A percentile compares a stretch with the other conserved stretches of the same genome.
These are phyloP conservation scores for Botia kubotai DNA, from an alignment of 2,797 vertebrate species.

Conservation along the genomic window DNA sequence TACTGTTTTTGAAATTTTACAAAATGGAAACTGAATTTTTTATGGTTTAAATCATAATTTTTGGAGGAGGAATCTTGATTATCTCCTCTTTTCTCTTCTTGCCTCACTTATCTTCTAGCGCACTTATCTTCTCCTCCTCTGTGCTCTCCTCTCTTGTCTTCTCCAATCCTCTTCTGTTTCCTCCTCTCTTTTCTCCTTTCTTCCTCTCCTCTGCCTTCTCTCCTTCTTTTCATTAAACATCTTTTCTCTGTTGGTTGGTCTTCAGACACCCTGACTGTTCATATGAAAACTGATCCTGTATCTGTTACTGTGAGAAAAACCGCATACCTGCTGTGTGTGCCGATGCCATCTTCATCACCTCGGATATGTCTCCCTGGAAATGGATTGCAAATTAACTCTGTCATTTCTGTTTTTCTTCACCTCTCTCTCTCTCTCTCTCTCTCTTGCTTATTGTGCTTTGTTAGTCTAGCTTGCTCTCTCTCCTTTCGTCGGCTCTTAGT, in stretches of 20 bases:
- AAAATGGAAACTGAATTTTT: no score
- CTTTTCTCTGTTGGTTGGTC: conserved; percentile 9
- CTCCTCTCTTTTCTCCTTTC: no score
- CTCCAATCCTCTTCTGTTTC: no score
- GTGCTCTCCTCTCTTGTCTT: no score
- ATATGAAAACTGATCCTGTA: conserved; percentile 78
- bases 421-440: neutral
- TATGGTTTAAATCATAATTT: no score
- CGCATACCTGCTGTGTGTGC: conserved; percentile 84
- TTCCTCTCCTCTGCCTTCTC: no score
- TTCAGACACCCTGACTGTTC: conserved; percentile 83
- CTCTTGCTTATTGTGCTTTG: conserved; percentile 23
- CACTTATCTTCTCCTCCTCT: no score
- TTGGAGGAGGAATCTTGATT: no score
- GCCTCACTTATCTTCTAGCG: no score
- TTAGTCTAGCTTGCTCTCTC: conserved; percentile 18
- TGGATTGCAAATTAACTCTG: conserved; percentile 79
- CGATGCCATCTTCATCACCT: conserved; percentile 83
- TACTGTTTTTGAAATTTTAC: no score
- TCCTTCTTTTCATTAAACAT: neutral
- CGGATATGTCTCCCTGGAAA: conserved; percentile 85
- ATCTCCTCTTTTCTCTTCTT: no score
- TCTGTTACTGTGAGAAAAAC: conserved; percentile 81
- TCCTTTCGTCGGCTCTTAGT: conserved; percentile 27
- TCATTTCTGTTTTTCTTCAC: conserved; percentile 23